Base-by-base conservation (phyloP, 2,888 invertebrate genomes). In the Plebejus argus region DNA sequence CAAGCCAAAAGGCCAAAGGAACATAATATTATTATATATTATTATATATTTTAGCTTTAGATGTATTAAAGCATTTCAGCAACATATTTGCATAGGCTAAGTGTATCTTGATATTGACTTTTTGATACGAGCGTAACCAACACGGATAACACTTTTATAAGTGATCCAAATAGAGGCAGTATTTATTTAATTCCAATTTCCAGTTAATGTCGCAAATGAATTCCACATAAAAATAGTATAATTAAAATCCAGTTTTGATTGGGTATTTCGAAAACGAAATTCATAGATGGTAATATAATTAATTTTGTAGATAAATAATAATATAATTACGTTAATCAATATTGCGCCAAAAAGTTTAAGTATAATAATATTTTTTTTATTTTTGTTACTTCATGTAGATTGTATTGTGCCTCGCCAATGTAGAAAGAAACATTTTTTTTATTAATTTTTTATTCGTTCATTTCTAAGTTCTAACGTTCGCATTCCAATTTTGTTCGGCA, bases 41-140 rank as follows among this genome's bases (percentile, higher is more conserved):
- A n/a, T n/a, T n/a, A n/a, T 28, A 61, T 61, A 61, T 61, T 23
- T 23, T 66, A 76, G 45, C 45, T 76, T 72, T 85, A 82, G 78
- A 78, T 80, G 82, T 78, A 78, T 72, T 35, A 70, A 7, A 77
- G 79, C 82, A 79, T 83, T 80, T 79, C 66, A 76, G 80, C 82
- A 84, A 75, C 79, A 77, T 90, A 89, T 92, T 91, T 90, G 87
- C 88, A 88, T 88, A 88, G 85, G 86, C 86, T 87, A 89, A 89
- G 87, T 85, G 87, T 90, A 91, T 86, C 87, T 88, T 88, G 89
- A 87, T 90, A 86, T 92, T 89, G 89, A 88, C 85, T 83, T 80
- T 83, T 77, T 80, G 88, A 89, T 89, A 89, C 89, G 88, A 87
- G 86, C 83, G 82, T 85, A 83, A 78, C 82, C 85, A 66, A 85